Evolutionary conservation across 2,113 vertebrate genomes (phyloP).

Genomic region (Pelobates fuscus): DNA sequence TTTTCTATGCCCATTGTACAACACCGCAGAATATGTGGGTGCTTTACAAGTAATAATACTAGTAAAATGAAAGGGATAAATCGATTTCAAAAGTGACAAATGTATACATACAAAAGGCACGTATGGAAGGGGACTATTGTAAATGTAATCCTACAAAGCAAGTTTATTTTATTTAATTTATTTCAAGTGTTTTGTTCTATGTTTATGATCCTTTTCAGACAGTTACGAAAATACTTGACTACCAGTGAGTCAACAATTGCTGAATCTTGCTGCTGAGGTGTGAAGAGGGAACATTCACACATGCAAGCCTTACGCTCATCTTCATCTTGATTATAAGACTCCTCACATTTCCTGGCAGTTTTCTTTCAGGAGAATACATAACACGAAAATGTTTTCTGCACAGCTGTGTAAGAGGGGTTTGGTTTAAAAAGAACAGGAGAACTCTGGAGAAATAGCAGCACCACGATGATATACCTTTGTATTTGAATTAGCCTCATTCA

Average conservation of each 20-base stretch:
- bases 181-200: too few relatives aligned
- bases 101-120: too few relatives aligned
- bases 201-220: neutral
- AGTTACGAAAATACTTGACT: neutral
- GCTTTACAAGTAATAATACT: too few relatives aligned
- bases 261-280: neutral
- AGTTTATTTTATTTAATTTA: too few relatives aligned
- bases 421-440: neutral
- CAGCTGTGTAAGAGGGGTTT: neutral
- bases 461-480: too few relatives aligned
- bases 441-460: neutral
- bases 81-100: too few relatives aligned
- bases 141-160: too few relatives aligned
- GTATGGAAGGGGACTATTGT: too few relatives aligned
- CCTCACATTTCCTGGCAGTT: constrained; percentile 17
- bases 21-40: too few relatives aligned
- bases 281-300: constrained; percentile 10
- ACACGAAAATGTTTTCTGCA: constrained; percentile 4
- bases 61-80: too few relatives aligned
- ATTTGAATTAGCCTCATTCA: too few relatives aligned
- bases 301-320: neutral
- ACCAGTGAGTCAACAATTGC: neutral
- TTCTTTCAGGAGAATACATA: neutral
- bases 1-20: too few relatives aligned
- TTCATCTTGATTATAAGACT: constrained; percentile 6